These are phyloP conservation scores for Meliscaeva auricollis DNA, from an alignment of 2,888 invertebrate species.

Conservation along the genomic window DNA sequence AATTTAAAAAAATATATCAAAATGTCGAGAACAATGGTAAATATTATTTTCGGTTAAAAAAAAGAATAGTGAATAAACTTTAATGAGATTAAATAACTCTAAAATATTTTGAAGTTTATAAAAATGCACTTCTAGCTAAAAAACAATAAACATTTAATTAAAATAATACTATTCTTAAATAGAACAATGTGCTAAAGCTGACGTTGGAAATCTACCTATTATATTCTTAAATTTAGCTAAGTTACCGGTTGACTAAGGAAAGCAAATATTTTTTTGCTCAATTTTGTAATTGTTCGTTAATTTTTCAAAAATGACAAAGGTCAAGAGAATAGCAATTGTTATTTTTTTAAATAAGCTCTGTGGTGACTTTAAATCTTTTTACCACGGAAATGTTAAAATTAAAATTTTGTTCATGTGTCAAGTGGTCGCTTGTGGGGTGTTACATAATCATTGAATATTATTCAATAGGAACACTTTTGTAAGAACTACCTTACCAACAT, in stretches of 20 bases:
- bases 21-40: conserved; percentile 73
- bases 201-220: neutral
- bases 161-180: no score
- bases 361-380: neutral
- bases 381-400: conserved; percentile 1
- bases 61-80: neutral
- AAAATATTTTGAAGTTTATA: no score
- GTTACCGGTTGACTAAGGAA: neutral
- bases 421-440: neutral
- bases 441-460: neutral
- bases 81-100: neutral
- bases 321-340: neutral
- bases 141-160: no score
- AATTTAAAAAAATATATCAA: conserved; percentile 42
- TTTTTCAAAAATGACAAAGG: conserved; percentile 2
- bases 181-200: neutral
- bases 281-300: neutral
- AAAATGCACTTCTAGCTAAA: no score
- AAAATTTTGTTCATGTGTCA: neutral
- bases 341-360: neutral
- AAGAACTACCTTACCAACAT: no score
- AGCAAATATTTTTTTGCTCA: neutral
- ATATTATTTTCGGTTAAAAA: neutral
- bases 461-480: no score
- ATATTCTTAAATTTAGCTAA: neutral